These are phyloP conservation scores for Drosophila nikananu DNA, from an alignment of 1,140 invertebrate species.

Conservation along the genomic window DNA sequence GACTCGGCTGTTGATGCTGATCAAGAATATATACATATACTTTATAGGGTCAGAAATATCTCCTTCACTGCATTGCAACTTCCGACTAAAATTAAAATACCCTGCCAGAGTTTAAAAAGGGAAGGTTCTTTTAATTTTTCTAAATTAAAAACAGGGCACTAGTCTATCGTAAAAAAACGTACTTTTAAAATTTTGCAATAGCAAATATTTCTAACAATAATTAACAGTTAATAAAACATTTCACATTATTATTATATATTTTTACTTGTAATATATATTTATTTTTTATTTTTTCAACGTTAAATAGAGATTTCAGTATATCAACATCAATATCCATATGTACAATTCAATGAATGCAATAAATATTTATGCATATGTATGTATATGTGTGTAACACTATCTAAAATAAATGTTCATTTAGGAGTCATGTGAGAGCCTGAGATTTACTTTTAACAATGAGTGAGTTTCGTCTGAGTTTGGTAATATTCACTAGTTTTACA, in stretches of 20 bases:
- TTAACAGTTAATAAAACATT: neutral
- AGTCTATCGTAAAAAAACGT: too few relatives aligned
- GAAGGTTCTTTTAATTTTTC: too few relatives aligned
- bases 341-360: slow-evolving; percentile 39
- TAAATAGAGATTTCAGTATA: slow-evolving; percentile 42
- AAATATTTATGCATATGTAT: slow-evolving; percentile 34
- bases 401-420: slow-evolving; percentile 52
- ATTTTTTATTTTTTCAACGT: slow-evolving; percentile 19
- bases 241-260: neutral
- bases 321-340: slow-evolving; percentile 29
- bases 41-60: too few relatives aligned
- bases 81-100: too few relatives aligned
- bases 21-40: too few relatives aligned
- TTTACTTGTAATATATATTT: neutral
- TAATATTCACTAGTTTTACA: slow-evolving; percentile 1
- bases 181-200: too few relatives aligned
- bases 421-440: slow-evolving; percentile 56
- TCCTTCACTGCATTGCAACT: too few relatives aligned
- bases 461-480: slow-evolving; percentile 32
- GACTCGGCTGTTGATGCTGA: too few relatives aligned
- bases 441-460: slow-evolving; percentile 21
- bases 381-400: slow-evolving; percentile 26
- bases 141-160: too few relatives aligned
- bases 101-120: too few relatives aligned
- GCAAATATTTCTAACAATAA: neutral